Evolutionary conservation across 1,140 invertebrate species (phyloP).

Genomic region (Euwallacea similis): DNA sequence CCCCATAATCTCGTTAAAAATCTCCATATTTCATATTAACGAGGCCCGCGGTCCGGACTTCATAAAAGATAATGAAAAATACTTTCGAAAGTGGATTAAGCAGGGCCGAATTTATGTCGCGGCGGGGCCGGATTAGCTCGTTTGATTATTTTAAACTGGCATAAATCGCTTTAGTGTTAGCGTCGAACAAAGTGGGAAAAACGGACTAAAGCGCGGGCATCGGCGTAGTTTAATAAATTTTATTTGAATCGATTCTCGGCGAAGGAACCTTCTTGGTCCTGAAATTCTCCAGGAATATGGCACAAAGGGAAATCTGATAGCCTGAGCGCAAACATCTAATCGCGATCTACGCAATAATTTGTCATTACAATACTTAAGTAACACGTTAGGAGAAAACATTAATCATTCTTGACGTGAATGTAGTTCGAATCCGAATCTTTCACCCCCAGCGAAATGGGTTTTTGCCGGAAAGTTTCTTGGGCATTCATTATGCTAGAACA

Average conservation of each 20-base stretch:
- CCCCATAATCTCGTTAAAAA: constrained; percentile 29
- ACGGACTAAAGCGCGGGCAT: constrained; percentile 20
- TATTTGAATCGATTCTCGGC: too few relatives aligned
- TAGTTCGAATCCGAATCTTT: too few relatives aligned
- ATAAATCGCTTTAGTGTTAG: constrained; percentile 35
- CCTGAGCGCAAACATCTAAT: constrained; percentile 42
- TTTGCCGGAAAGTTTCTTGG: too few relatives aligned
- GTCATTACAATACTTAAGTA: constrained; percentile 47
- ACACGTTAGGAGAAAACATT: constrained; percentile 38
- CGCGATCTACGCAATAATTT: constrained; percentile 44
- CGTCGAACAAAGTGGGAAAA: constrained; percentile 22
- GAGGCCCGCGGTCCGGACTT: constrained; percentile 19
- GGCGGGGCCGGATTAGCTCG: constrained; percentile 24
- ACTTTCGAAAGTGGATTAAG: constrained; percentile 38
- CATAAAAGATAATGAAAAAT: constrained; percentile 41
- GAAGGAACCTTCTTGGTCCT: constrained; percentile 2
- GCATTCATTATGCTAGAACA: too few relatives aligned
- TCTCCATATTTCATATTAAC: constrained; percentile 29
- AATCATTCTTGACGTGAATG: constrained; percentile 40
- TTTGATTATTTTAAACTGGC: constrained; percentile 40
- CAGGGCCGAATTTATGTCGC: constrained; percentile 33
- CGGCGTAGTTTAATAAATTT: constrained; percentile 22
- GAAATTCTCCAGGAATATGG: constrained; percentile 21
- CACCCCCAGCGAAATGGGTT: too few relatives aligned
- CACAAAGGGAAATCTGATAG: constrained; percentile 35